These are phyloP conservation scores for Microcebus griseorufus DNA, from an alignment of 2,113 vertebrate genomes.

Conservation along the genomic window DNA sequence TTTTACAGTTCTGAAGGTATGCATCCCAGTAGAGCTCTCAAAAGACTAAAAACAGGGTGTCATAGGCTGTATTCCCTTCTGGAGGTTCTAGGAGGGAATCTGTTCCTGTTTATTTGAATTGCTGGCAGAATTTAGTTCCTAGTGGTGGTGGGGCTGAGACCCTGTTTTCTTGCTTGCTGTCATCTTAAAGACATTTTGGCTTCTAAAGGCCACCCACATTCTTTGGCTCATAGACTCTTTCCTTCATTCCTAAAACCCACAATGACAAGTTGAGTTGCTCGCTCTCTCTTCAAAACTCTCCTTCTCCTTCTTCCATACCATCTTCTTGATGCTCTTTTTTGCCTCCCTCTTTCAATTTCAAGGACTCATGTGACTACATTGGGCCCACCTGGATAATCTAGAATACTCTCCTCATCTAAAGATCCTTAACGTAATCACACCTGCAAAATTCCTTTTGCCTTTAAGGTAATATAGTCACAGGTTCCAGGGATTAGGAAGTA, in stretches of 20 bases:
- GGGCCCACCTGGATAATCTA: neutral
- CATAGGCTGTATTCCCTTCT: neutral
- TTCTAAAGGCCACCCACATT: neutral
- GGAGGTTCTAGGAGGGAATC: neutral
- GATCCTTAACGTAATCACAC: neutral
- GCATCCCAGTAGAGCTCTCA: neutral
- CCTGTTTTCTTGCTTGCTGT: neutral
- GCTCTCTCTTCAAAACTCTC: neutral
- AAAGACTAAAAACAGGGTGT: neutral
- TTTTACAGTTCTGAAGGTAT: neutral
- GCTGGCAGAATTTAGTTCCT: neutral
- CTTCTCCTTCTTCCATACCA: neutral
- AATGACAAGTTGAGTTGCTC: neutral
- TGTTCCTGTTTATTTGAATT: neutral
- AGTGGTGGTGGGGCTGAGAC: neutral
- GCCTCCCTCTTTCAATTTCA: neutral
- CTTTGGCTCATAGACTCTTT: neutral
- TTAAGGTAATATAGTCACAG: neutral
- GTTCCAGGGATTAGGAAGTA: neutral
- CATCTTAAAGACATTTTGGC: neutral
- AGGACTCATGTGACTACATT: neutral
- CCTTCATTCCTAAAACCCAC: neutral
- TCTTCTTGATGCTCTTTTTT: neutral
- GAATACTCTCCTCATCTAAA: neutral
- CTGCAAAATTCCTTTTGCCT: neutral